phyloP scores from a whole-genome alignment of 1,140 invertebrate species.

The Aphis craccivora region DNA sequence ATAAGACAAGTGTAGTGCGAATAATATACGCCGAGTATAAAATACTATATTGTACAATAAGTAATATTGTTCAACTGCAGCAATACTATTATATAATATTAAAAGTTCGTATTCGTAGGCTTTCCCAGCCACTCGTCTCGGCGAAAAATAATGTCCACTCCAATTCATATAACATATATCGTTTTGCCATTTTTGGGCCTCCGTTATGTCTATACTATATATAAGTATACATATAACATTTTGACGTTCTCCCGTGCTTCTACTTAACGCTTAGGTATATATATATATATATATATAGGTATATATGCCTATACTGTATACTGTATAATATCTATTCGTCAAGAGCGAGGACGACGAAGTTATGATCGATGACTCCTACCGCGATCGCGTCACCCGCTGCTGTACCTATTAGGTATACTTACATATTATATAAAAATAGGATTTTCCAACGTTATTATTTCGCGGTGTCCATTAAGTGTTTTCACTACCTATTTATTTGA shows the following conservation, averaged over 20 bases:
- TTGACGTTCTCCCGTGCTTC: not conserved
- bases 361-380: not conserved
- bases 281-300: no score
- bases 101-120: not conserved
- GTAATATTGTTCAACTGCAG: not conserved
- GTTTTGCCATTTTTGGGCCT: not conserved
- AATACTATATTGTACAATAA: not conserved
- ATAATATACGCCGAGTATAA: not conserved
- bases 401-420: not conserved
- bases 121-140: no score
- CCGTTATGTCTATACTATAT: not conserved
- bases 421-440: not conserved
- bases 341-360: not conserved
- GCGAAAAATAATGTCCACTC: not conserved
- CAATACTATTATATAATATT: not conserved
- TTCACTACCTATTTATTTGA: not conserved
- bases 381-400: not conserved
- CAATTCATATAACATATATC: not conserved
- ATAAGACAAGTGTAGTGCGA: not conserved
- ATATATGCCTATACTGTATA: no score
- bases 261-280: not conserved
- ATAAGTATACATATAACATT: not conserved
- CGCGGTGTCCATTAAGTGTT: not conserved
- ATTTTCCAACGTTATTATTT: not conserved
- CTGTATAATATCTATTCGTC: not conserved